Percentiles rank a stretch among this genome's conserved stretches.
Evolutionary conservation across 2,797 vertebrate genomes (phyloP).

Genomic region (Mastacembelus armatus): DNA sequence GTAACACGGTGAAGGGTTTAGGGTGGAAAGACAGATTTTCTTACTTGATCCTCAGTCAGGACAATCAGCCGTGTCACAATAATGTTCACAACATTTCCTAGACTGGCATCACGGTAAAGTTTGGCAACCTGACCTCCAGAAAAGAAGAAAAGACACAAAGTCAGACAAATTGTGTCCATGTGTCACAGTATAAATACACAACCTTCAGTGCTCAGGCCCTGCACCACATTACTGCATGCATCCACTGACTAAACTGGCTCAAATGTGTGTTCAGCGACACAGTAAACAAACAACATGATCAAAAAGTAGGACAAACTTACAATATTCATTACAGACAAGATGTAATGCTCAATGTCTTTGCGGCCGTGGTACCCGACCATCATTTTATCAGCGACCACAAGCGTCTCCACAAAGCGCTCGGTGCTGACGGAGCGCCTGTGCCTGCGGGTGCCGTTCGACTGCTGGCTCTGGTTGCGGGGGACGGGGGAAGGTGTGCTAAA

Average conservation of each 20-base stretch:
- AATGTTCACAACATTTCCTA: constrained; percentile 99
- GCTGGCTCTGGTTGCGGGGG: constrained; percentile 77
- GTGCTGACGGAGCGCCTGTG: constrained; percentile 93
- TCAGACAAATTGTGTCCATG: constrained; percentile 91
- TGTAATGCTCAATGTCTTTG: constrained; percentile 98
- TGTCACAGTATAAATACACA: constrained; percentile 12
- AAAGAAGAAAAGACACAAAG: constrained; percentile 99
- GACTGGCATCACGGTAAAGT: constrained; percentile 99
- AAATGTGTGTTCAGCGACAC: not conserved
- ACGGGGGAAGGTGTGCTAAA: constrained; percentile 73
- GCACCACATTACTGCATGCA: not conserved
- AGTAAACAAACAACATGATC: not conserved
- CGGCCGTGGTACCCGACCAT: constrained; percentile 99
- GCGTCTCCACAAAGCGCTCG: constrained; percentile 97
- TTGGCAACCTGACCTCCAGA: constrained; percentile 99
- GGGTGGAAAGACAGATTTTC: constrained; percentile 19
- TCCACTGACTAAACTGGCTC: not conserved
- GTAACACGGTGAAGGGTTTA: too few species aligned
- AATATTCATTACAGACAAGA: constrained; percentile 99
- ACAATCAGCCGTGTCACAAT: constrained; percentile 98
- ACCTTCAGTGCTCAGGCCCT: not conserved
- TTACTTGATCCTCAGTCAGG: constrained; percentile 99
- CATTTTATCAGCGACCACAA: constrained; percentile 99
- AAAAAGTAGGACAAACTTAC: constrained; percentile 95
- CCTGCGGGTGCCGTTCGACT: constrained; percentile 71